A percentile compares a stretch with the other conserved stretches of the same genome.
phyloP scores from a whole-genome alignment of 1,140 invertebrate species.

The Calephelis nemesis region DNA sequence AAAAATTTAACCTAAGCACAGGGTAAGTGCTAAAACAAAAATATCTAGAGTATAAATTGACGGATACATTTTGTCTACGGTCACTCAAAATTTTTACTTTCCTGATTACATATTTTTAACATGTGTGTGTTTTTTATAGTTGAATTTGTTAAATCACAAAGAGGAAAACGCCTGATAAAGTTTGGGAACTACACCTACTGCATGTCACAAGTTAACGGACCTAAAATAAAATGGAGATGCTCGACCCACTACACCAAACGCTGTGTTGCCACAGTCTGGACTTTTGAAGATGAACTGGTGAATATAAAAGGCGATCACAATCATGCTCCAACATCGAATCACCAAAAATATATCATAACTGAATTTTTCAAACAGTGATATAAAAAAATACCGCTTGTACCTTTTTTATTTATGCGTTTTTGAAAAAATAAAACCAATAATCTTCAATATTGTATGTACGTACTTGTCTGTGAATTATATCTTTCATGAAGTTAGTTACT shows the following conservation, averaged over 20 bases:
- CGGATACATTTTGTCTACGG: no score
- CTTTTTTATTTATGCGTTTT: no score
- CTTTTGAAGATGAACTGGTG: constrained; percentile 29
- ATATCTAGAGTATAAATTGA: no score
- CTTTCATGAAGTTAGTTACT: no score
- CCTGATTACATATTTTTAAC: no score
- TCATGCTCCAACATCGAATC: constrained; percentile 17
- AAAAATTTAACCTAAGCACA: no score
- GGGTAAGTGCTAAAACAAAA: no score
- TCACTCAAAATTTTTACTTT: no score
- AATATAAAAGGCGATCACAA: constrained; percentile 24
- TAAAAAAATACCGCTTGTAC: no score
- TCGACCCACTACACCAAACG: constrained; percentile 38
- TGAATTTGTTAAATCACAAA: constrained; percentile 34
- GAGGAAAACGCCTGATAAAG: constrained; percentile 33
- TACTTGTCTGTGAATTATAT: no score
- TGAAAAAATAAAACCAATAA: no score
- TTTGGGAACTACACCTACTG: constrained; percentile 42
- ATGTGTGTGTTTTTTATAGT: constrained; percentile 28
- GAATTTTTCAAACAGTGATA: constrained; percentile 1
- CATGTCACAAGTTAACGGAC: background rate
- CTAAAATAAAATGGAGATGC: constrained; percentile 38
- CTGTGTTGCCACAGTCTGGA: constrained; percentile 36
- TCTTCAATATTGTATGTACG: no score
- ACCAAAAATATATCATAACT: background rate